Evolutionary conservation across 2,797 vertebrate species (phyloP), one percentile per base, ranked within the genome.

Genomic region (Chloroceryle inda): DNA sequence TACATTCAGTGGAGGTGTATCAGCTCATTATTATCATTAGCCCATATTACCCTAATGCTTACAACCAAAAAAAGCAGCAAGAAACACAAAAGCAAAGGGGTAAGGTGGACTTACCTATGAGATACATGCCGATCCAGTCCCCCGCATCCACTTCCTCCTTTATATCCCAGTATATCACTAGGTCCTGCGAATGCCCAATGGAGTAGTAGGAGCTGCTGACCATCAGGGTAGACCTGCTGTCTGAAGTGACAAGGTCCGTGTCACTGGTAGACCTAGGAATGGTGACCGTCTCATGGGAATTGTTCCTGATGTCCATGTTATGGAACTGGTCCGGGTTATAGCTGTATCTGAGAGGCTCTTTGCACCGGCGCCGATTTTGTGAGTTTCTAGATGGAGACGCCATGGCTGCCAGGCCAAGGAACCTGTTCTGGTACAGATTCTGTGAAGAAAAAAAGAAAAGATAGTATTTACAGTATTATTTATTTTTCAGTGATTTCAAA

Each of bases 81-180:
- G 22, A 84, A 89, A 64, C 9, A 5, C 13, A 11, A 44, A 79
- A 16, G 6, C 14, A 18, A 64, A 67, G 23, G 12, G 2, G 20
- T 6, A 52, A 79, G 26, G n/a, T 11, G 11, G 13, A 95, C 99
- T 99, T 94, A 99, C 99, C 99, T 23, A 99, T 98, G 49, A 99
- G 98, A 96, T 99, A 99, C 99, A 99, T 99, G 96, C 99, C 99
- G 1, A 99, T 99, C 99, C 99, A 99, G 97, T 99, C 99, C 19
- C 99, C 99, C 11, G 99, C 98, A 35, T 99, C 99, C 88, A 99
- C 99, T 47, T 99, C 99, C 89, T 99, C 99, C 90, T 99, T 99
- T 97, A 99, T 99, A 98, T 99, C 99, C 99, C 99, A 99, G 73
- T 98, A 99, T 95, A 99, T 99, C 73, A 99, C 97, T 38, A 99